Evolutionary conservation across 2,113 vertebrate species (phyloP), one percentile per base, ranked within the genome.

Genomic region (Calyptommatus sinebrachiatus): DNA sequence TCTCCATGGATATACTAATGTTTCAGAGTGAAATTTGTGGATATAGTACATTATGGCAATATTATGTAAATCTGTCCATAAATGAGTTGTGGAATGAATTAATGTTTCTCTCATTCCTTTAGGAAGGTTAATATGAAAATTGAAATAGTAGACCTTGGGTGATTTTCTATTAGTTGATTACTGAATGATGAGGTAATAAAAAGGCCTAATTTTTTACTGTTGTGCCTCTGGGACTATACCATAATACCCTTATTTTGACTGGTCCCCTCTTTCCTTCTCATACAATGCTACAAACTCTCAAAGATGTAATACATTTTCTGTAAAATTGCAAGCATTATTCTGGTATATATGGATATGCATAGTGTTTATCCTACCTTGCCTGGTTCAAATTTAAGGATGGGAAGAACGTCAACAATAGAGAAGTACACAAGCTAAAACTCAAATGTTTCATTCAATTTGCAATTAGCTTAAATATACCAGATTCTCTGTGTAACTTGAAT

Each of bases 1-100:
- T 90, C 73, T 50, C 65, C 20, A 28, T 8, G 35, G 46, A 67
- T 16, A 65, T 53, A 79, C 67, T 45, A 45, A 45, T 18, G 8
- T 68, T 67, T 66, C 21, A 14, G 70, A 71, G 26, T 20, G 0
- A 74, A 68, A 80, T 78, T 83, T 71, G 29, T 22, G 24, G 0
- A 70, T 67, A 21, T 45, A 22, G 6, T 0, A 3, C 4, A 1
- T 75, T 81, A 74, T 72, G 77, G 57, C 16, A 66, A 75, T 57
- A 16, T 57, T 84, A 79, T 29, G 20, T 85, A 82, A 86, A 75
- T 18, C 7, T 1, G 67, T 50, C 8, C 41, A 84, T 0, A 2
- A 81, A 69, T 60, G 14, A 20, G 2, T 46, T 69, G 75, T 18
- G 45, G 16, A 63, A 57, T 7, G 45, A 73, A 76, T 68, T 53